A percentile compares a stretch with the other conserved stretches of the same genome.
phyloP scores from a whole-genome alignment of 2,797 vertebrate species.

The Spea hammondii region DNA sequence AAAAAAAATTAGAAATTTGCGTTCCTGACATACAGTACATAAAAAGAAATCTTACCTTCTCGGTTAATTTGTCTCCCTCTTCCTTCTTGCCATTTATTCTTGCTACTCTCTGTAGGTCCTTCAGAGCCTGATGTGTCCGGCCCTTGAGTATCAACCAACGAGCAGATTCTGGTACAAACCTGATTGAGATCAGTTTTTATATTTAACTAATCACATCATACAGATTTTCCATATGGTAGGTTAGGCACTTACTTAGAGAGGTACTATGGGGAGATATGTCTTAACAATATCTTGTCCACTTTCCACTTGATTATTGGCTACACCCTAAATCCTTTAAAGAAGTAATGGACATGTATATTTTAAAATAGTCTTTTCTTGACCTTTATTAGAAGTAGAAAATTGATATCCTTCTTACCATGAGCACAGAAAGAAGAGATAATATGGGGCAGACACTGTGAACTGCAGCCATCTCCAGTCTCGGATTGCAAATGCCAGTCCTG shows the following conservation, averaged over 20 bases:
- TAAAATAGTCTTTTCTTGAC: no score
- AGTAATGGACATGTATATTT: no score
- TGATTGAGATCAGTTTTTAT: neutral
- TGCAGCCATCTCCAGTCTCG: conserved; percentile 72
- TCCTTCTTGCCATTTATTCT: conserved; percentile 42
- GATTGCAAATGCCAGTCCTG: conserved; percentile 66
- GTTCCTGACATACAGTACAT: neutral
- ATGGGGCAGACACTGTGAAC: conserved; percentile 61
- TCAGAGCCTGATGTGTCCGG: conserved; percentile 37
- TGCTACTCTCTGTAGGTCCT: conserved; percentile 55
- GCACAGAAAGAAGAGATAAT: conserved; percentile 68
- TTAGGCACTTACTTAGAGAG: neutral
- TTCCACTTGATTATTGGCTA: no score
- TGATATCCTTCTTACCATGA: conserved; percentile 65
- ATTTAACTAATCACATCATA: neutral
- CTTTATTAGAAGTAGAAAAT: no score
- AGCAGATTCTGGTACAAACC: conserved; percentile 56
- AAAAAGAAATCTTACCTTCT: conserved; percentile 26
- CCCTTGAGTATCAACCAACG: conserved; percentile 56
- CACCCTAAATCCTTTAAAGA: no score
- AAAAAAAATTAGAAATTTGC: neutral
- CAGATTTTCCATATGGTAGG: neutral
- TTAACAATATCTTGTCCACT: no score
- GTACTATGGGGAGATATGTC: no score
- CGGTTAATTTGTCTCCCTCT: conserved; percentile 54